Conservation (phyloP, 2,888 invertebrate genomes). For the Galerucella nymphaeae region DNA sequence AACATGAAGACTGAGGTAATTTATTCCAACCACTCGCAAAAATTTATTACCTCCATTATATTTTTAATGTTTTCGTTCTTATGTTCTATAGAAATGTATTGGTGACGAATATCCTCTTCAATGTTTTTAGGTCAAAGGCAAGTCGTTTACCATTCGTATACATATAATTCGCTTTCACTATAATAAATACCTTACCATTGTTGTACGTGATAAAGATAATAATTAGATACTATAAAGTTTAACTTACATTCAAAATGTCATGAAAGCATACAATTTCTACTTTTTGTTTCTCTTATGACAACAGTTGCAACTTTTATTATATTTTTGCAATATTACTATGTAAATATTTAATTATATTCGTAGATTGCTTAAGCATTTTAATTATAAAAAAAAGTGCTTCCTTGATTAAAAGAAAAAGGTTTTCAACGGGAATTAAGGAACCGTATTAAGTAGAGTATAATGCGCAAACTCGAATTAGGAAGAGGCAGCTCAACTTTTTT, state of each 20-base stretch:
- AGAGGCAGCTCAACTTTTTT: too few relatives aligned
- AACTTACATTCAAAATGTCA: neutral
- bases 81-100: slow-evolving; percentile 24
- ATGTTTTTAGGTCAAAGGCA: slow-evolving; percentile 35
- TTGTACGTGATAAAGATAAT: slow-evolving; percentile 18
- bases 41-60: slow-evolving; percentile 7
- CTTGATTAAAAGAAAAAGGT: too few relatives aligned
- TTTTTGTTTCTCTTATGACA: neutral
- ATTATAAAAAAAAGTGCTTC: too few relatives aligned
- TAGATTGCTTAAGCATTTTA: too few relatives aligned
- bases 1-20: too few relatives aligned
- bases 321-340: neutral
- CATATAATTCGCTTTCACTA: slow-evolving; percentile 27
- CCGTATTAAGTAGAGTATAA: too few relatives aligned
- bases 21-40: neutral
- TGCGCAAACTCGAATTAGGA: too few relatives aligned
- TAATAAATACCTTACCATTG: slow-evolving; percentile 4
- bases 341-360: neutral
- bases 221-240: neutral
- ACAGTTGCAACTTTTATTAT: neutral
- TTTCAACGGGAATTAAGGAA: too few relatives aligned
- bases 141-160: slow-evolving; percentile 21
- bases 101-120: slow-evolving; percentile 28
- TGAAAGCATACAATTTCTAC: neutral
- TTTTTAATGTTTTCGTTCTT: slow-evolving; percentile 19